Base-by-base conservation (phyloP, 2,888 invertebrate species). In the Nesidiocoris tenuis region DNA sequence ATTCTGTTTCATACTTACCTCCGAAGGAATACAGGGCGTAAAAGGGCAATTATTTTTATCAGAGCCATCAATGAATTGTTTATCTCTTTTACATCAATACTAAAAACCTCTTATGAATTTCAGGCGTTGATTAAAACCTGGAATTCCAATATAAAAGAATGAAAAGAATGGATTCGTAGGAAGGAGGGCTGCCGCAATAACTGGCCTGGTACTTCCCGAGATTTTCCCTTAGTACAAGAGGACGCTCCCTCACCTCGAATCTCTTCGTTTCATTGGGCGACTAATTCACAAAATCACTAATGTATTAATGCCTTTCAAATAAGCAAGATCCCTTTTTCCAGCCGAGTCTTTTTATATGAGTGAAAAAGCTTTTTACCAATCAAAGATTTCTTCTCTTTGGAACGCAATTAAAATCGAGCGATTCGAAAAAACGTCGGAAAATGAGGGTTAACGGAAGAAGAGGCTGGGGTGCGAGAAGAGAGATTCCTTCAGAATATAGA, bases 371-470 rank as follows among this genome's bases (percentile, higher is more conserved):
- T 71, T 77, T 75, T 75, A 54, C 61, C 70, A 75, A 75, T 77
- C 72, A 66, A 72, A 74, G 74, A 74, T 66, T n/a, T 64, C 57
- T 65, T 23, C 65, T 56, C 74, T 74, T 64, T 65, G 74, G 74
- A 74, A 74, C 74, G 74, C 74, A 74, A 74, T 74, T 74, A 74
- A 74, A 64, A 74, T 63, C 55, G 57, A 74, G 57, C 12, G 63
- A 72, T 18, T 56, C 24, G 57, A 74, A 74, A 74, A 65, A 74
- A 65, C 19, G 56, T 74, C 63, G 64, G 74, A 74, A 71, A 74
- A 74, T 65, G 66, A 74, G 66, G 71, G 56, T 21, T 18, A 54
- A 59, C 39, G 72, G 54, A 39, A 72, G 17, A 18, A 67, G 57
- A 24, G 25, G 57, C 54, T 55, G 23, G 22, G 12, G 59, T 54